Base-by-base conservation (phyloP, 2,113 vertebrate genomes). In the Arenaria interpres region DNA sequence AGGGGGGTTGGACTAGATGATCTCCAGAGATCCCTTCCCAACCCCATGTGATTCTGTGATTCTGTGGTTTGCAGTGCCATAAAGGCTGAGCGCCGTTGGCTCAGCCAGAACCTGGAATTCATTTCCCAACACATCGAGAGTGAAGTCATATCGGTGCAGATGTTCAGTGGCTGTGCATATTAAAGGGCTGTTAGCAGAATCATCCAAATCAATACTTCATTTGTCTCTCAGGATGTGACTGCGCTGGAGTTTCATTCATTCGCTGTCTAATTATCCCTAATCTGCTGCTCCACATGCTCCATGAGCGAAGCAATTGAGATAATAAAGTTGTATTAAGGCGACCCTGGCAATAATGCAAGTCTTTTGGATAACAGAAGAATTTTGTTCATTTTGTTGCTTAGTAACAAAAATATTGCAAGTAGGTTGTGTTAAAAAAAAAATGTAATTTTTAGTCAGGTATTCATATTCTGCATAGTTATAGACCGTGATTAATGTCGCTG, bases 321-420 rank as follows among this genome's bases (percentile, higher is more conserved):
- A 97, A 98, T 98, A 97, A 98, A 98, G 86, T 97, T 96, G 93
- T 97, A 94, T 96, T 95, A 94, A 95, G 89, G 80, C 50, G 4
- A 74, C 90, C 37, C 74, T 93, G 93, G 87, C 59, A 93, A 89
- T 95, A 90, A 92, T 84, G 89, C 92, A 96, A 98, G 53, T 59
- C 51, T 43, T 96, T 93, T 67, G 46, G 81, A 95, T 96, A 98
- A 96, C 43, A 88, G 83, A 76, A 95, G 94, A 95, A 92, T 96
- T 97, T 67, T 92, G 96, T 98, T 98, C 82, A 59, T 95, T 97
- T 75, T 92, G 97, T 98, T 98, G 97, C 97, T 97, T 98, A 93
- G 97, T 97, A 97, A 97, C 97, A 95, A 90, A 96, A 97, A 94
- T 93, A 93, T 67, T 93, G 83, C 64, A 89, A 64, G 76, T 51